Percentiles rank a stretch among this genome's conserved stretches.
Conservation (phyloP, 1,140 invertebrate species). For the Pemphigus obesinymphae region DNA sequence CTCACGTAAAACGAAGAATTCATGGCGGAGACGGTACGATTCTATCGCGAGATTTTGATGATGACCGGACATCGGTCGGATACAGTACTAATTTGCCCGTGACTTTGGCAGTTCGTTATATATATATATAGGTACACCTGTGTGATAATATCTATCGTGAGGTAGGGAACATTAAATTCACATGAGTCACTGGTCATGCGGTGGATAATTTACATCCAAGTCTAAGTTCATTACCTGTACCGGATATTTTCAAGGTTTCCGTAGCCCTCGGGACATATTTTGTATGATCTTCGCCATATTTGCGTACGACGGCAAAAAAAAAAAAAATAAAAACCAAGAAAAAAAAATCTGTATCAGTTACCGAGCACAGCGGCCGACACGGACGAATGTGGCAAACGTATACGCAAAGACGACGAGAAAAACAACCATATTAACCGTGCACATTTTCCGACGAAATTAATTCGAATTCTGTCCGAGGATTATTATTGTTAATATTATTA, state of each 20-base stretch:
- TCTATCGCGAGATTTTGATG: background rate
- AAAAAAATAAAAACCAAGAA: no score
- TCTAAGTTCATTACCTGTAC: background rate
- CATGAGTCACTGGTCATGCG: no score
- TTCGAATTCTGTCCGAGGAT: no score
- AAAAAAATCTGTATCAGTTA: no score
- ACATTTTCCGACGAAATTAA: no score
- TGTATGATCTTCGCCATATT: background rate
- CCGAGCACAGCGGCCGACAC: no score
- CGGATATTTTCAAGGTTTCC: conserved; percentile 18
- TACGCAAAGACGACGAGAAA: no score
- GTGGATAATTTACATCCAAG: background rate
- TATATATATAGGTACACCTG: background rate
- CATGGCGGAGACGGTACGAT: background rate
- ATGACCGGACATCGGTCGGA: background rate
- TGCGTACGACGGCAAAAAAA: background rate
- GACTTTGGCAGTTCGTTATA: background rate
- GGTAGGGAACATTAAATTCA: background rate
- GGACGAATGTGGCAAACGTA: no score
- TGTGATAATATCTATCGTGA: background rate
- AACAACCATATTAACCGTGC: no score
- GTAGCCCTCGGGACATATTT: background rate
- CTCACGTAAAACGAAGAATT: background rate
- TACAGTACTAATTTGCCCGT: background rate
- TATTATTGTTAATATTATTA: no score